These are phyloP conservation scores for Sycophaga agraensis DNA, from an alignment of 1,140 invertebrate species.

Conservation along the genomic window DNA sequence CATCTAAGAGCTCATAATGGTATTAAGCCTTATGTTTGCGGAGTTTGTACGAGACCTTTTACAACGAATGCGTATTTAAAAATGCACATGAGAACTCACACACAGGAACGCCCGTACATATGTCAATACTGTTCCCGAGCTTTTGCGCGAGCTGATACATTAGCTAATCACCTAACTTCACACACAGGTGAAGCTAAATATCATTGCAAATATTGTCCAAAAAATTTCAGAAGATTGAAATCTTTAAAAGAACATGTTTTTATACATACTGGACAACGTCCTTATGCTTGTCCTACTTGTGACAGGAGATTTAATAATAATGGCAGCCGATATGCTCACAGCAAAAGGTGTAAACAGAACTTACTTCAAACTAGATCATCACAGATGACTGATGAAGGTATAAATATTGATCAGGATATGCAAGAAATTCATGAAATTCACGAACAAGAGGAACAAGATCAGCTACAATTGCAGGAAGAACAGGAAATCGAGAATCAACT, in stretches of 20 bases:
- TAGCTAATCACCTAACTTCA: slow-evolving; percentile 58
- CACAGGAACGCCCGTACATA: slow-evolving; percentile 63
- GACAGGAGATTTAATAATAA: slow-evolving; percentile 56
- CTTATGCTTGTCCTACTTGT: slow-evolving; percentile 56
- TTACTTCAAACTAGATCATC: slow-evolving; percentile 33
- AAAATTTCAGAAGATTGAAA: slow-evolving; percentile 63
- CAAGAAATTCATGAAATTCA: neutral
- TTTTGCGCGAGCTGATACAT: slow-evolving; percentile 54
- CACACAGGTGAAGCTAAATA: slow-evolving; percentile 66
- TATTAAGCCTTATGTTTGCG: slow-evolving; percentile 67
- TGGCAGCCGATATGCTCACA: slow-evolving; percentile 55
- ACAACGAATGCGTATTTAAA: slow-evolving; percentile 57
- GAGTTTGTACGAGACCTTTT: slow-evolving; percentile 64
- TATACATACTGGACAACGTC: slow-evolving; percentile 64
- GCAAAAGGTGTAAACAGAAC: slow-evolving; percentile 54
- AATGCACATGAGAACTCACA: slow-evolving; percentile 61
- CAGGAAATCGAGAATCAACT: neutral
- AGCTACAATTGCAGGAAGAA: neutral
- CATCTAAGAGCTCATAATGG: slow-evolving; percentile 66
- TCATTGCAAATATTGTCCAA: slow-evolving; percentile 65
- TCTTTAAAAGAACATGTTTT: slow-evolving; percentile 65
- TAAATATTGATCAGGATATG: too few relatives aligned
- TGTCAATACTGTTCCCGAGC: slow-evolving; percentile 61
- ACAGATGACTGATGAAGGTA: too few relatives aligned
- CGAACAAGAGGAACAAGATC: slow-evolving; percentile 18